Conservation (phyloP, 2,113 vertebrate species). For the Cynocephalus volans region DNA sequence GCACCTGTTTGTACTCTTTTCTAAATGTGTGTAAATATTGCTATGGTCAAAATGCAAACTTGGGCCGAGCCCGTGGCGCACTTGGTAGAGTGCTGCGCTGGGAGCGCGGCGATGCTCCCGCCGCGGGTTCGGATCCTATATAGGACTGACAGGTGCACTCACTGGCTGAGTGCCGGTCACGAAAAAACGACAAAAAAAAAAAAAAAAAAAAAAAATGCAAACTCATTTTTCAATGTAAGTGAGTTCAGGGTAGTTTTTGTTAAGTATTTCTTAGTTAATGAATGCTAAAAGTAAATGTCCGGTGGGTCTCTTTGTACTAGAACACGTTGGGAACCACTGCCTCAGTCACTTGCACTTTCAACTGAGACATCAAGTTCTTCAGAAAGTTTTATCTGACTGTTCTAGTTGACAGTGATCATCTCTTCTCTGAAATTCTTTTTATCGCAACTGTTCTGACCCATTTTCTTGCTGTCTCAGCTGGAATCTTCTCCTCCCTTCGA, state of each 20-base stretch:
- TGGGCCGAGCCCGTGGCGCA: too few relatives aligned
- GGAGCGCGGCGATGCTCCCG: too few relatives aligned
- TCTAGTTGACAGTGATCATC: background rate
- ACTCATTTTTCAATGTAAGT: conserved; percentile 19
- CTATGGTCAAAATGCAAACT: background rate
- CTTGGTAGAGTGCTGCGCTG: too few relatives aligned
- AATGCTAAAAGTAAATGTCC: background rate
- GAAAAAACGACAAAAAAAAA: too few relatives aligned
- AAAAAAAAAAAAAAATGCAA: too few relatives aligned
- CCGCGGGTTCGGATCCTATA: too few relatives aligned
- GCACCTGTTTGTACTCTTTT: background rate
- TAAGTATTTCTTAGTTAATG: background rate
- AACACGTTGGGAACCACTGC: background rate
- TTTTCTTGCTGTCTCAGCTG: background rate
- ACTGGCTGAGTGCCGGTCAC: too few relatives aligned
- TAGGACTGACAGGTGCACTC: too few relatives aligned
- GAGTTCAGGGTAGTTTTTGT: background rate
- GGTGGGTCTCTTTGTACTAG: background rate
- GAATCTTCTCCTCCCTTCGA: background rate
- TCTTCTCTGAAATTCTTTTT: conserved; percentile 2
- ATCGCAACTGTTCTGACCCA: background rate
- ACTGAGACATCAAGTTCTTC: background rate
- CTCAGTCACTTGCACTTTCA: background rate
- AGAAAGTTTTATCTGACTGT: background rate
- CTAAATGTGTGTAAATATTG: background rate